A percentile compares a stretch with the other conserved stretches of the same genome.
phyloP scores from a whole-genome alignment of 2,797 vertebrate genomes.

The Rhinella marina region DNA sequence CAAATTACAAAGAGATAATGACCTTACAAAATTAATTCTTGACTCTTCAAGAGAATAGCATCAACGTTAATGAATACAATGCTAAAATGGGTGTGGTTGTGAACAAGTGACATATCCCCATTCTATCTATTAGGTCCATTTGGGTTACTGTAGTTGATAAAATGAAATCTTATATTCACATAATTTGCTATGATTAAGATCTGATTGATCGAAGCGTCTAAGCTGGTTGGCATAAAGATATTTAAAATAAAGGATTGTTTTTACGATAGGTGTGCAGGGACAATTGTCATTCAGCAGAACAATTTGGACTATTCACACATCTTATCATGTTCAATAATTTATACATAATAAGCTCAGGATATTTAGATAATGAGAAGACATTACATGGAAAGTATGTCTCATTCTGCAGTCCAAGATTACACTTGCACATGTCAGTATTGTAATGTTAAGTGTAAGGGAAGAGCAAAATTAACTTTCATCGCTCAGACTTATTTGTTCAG shows the following conservation, averaged over 20 bases:
- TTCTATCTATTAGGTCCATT: background rate
- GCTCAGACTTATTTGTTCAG: slow-evolving; percentile 51
- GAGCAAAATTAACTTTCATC: slow-evolving; percentile 41
- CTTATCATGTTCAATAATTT: background rate
- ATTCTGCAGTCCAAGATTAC: background rate
- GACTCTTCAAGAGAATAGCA: background rate
- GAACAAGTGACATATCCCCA: background rate
- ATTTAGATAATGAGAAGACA: slow-evolving; percentile 18
- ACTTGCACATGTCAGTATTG: background rate
- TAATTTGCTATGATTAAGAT: no score
- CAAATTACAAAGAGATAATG: slow-evolving; percentile 24
- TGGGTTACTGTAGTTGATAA: background rate
- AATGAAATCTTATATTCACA: background rate
- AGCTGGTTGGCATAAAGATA: no score
- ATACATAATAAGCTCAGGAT: background rate
- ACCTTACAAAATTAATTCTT: slow-evolving; percentile 13
- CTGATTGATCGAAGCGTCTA: no score
- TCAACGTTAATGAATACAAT: background rate
- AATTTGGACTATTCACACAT: background rate
- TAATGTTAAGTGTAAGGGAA: slow-evolving; percentile 45
- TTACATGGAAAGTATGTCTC: background rate
- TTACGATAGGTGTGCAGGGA: no score
- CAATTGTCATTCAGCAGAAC: no score
- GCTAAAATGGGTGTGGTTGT: slow-evolving; percentile 12
- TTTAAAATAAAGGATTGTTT: no score